phyloP scores from a whole-genome alignment of 2,113 vertebrate species.

The Campylorhamphus procurvoides region DNA sequence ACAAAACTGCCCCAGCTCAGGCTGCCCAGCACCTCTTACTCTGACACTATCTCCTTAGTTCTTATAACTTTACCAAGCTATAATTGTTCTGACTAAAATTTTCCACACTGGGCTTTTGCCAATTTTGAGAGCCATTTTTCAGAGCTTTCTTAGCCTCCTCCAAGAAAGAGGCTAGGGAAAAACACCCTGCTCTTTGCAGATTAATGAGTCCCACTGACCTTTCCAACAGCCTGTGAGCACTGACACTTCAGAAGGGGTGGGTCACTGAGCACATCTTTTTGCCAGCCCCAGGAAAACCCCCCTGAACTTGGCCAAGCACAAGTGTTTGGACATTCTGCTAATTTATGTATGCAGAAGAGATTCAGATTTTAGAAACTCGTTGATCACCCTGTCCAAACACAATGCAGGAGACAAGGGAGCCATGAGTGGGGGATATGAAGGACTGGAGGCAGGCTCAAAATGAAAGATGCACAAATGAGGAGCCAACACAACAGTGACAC shows the following conservation, averaged over 20 bases:
- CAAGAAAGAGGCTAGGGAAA: neutral
- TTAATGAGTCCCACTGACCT: slow-evolving; percentile 10
- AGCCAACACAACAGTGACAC: neutral
- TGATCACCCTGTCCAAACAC: neutral
- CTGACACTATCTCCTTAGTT: neutral
- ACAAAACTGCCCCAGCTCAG: slow-evolving; percentile 2
- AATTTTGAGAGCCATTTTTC: slow-evolving; percentile 17
- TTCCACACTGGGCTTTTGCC: neutral
- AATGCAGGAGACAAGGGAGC: neutral
- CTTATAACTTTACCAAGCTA: neutral
- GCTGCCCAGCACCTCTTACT: neutral
- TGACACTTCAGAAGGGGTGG: neutral
- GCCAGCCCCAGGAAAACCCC: neutral
- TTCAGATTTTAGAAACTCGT: neutral
- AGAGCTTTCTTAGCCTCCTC: neutral
- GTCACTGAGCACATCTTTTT: neutral
- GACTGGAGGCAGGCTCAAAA: neutral
- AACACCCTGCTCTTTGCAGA: neutral
- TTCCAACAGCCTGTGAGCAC: neutral
- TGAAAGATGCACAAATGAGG: neutral
- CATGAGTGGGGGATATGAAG: neutral
- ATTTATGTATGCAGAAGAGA: neutral
- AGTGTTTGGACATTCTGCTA: neutral
- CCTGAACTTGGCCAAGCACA: neutral
- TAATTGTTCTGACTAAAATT: slow-evolving; percentile 12